phyloP scores from a whole-genome alignment of 2,113 vertebrate species.

The Dinomys branickii region DNA sequence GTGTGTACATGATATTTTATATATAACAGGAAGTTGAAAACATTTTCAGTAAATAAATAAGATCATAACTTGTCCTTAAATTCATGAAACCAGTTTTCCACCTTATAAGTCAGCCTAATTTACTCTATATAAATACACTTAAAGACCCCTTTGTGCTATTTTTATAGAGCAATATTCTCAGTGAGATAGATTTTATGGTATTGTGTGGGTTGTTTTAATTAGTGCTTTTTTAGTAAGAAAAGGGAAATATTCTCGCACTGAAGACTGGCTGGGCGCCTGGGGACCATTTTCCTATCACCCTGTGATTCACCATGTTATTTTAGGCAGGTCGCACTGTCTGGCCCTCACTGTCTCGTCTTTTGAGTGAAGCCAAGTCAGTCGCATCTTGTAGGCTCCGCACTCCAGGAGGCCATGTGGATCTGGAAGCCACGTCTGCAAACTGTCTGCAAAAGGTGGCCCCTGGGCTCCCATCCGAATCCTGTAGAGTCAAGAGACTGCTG shows the following conservation, averaged over 20 bases:
- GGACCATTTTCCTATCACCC: background rate
- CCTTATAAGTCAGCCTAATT: background rate
- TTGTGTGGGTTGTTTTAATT: background rate
- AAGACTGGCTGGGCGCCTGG: background rate
- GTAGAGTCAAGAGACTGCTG: background rate
- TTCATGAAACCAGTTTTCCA: background rate
- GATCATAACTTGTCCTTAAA: background rate
- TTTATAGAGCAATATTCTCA: background rate
- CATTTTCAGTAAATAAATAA: background rate
- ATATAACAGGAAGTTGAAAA: background rate
- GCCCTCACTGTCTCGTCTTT: background rate
- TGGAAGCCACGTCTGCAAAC: background rate
- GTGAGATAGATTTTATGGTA: background rate
- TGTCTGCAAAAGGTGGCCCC: background rate
- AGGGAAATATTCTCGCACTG: background rate
- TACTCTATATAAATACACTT: background rate
- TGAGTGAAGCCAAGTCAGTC: background rate
- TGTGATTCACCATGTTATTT: background rate
- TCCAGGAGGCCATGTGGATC: background rate
- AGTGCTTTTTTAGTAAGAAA: background rate
- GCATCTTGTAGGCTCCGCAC: too few relatives aligned
- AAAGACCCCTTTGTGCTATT: background rate
- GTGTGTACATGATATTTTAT: background rate
- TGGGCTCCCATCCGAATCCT: too few relatives aligned
- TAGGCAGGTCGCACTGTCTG: slow-evolving; percentile 12